Evolutionary conservation across 1,140 invertebrate genomes (phyloP), one percentile per base, ranked within the genome.

Genomic region (Pseudoatta argentina): DNA sequence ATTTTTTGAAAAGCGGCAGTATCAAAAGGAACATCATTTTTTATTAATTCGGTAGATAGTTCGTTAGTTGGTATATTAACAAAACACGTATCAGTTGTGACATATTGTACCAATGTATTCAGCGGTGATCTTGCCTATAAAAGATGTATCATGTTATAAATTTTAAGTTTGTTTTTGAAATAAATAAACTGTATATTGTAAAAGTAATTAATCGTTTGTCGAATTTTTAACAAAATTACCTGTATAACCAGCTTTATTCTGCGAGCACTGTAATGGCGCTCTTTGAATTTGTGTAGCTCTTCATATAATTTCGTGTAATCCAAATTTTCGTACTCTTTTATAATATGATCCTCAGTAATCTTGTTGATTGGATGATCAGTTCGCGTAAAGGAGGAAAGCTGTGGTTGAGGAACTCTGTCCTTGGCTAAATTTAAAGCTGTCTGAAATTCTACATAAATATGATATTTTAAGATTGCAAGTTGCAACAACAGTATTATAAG

Each of bases 231-330:
- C 6, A 21, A 30, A 83, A 77, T 73, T 78, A 97, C 96, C 93
- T 98, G 96, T 61, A 99, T 96, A 86, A 97, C 97, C 4, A 99
- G 92, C 59, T 97, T 98, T 98, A 99, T 99, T 83, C 98, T 96
- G 92, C 99, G 97, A 6, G 98, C 97, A 34, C 98, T 98, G 92
- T 99, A 99, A 94, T 98, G 97, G 63, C 97, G 95, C 88, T 96
- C 96, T 75, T 97, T 96, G 93, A 99, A 99, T 72, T 98, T 96
- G 85, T 98, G 97, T 2, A 99, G 94, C 14, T 96, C 95, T 71
- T 95, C 91, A 86, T 97, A 96, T 0, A 98, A 93, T 53, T 95
- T 95, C 24, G 97, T 96, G 83, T 97, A 97, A 5, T 95, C 89
- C 27, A 98, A 95, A 85, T 97, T 96, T 16, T 97, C 97, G 63